These are phyloP conservation scores for Diadema setosum DNA, from an alignment of 35 echinoderm and acorn worm species.

Conservation along the genomic window DNA sequence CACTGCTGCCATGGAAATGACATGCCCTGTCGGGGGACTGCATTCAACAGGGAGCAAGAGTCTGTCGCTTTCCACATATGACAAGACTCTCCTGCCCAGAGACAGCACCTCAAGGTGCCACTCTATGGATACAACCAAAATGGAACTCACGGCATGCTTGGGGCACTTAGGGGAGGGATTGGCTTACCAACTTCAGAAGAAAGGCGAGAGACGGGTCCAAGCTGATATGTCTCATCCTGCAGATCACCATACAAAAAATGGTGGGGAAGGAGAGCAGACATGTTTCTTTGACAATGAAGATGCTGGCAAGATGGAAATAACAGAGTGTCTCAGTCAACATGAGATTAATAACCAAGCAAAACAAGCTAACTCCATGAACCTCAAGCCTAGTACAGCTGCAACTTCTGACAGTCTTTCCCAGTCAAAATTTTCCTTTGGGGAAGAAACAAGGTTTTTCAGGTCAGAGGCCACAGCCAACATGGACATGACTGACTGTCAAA, in stretches of 20 bases:
- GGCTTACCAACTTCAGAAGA: neutral
- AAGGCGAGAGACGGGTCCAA: neutral
- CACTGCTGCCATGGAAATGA: constrained; percentile 37
- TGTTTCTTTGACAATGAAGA: neutral
- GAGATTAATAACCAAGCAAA: too few relatives aligned
- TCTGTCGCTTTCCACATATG: neutral
- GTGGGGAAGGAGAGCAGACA: constrained; percentile 7
- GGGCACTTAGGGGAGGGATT: neutral
- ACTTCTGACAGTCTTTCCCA: too few relatives aligned
- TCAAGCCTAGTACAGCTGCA: too few relatives aligned
- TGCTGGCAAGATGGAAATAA: constrained; percentile 32
- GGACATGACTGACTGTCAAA: constrained; percentile 20
- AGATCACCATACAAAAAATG: too few relatives aligned
- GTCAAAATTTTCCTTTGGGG: too few relatives aligned
- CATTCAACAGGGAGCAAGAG: neutral
- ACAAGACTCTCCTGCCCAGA: neutral
- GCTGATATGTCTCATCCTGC: neutral
- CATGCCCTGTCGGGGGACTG: neutral
- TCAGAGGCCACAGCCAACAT: constrained; percentile 22
- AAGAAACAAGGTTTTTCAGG: neutral
- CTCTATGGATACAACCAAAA: neutral
- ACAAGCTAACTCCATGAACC: neutral
- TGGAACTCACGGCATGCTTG: neutral
- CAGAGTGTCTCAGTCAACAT: constrained; percentile 12
- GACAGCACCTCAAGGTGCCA: neutral